Base-by-base conservation (phyloP, 2,113 vertebrate genomes). In the Bolborhynchus lineola region DNA sequence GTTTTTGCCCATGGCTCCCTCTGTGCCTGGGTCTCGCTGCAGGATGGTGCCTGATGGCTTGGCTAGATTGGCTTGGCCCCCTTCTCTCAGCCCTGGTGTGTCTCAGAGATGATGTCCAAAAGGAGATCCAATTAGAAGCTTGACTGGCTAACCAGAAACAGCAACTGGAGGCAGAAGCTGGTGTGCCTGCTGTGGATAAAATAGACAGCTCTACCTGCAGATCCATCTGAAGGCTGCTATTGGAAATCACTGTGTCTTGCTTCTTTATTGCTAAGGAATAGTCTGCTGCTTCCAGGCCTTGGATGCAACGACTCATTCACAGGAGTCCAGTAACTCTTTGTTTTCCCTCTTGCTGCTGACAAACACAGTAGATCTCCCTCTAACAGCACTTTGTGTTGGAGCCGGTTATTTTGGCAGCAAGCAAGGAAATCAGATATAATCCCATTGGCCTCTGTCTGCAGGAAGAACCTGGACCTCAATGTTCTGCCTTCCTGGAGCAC, bases 81-180 rank as follows among this genome's bases (percentile, higher is more conserved):
- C 33, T 91, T 82, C 72, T 88, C 74, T 85, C 67, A 75, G 84
- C 44, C 55, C 68, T 52, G 35, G 59, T 84, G 90, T 87, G 78
- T 69, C 84, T 86, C 92, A 65, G 77, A 86, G 88, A 93, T 83
- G 75, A 81, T 57, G 80, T 71, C 82, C 90, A 83, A 55, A 57
- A 80, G 88, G 74, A 93, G 75, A 95, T 70, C 55, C 81, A 91
- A 42, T 87, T 86, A 92, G 70, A 88, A 91, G 93, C 90, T 94
- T 91, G 81, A 70, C 53, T 96, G 86, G 31, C 68, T 92, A 92
- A 75, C 60, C 75, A 93, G 71, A 94, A 96, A 90, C 52, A 78
- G 72, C 79, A 86, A 67, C 71, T 82, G 50, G 55, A 63, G 60
- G 63, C 83, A 91, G 88, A 71, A 81, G 88, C 23, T 75, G 77